phyloP scores from a whole-genome alignment of 1,140 invertebrate species.

The Scylla paramamosain region DNA sequence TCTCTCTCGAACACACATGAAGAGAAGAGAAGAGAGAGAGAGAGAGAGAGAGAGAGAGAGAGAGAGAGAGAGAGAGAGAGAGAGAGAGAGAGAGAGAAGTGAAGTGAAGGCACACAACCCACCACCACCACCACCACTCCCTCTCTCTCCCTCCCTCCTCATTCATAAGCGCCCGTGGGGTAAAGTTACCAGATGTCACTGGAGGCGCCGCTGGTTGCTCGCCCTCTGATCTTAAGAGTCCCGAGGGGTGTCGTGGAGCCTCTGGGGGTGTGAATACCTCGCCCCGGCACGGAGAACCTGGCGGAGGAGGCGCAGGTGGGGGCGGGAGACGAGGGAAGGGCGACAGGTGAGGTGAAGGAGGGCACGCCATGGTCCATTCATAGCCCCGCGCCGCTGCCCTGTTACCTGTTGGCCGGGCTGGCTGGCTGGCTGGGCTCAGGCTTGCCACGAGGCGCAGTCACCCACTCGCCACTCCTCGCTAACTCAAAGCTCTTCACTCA shows the following conservation, averaged over 20 bases:
- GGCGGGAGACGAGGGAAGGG: background rate
- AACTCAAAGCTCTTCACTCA: background rate
- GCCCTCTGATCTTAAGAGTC: background rate
- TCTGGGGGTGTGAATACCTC: background rate
- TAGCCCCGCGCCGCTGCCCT: background rate
- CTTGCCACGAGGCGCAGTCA: background rate
- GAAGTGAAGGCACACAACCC: slow-evolving; percentile 7
- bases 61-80: background rate
- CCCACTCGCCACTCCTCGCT: background rate
- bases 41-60: background rate
- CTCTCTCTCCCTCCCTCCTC: background rate
- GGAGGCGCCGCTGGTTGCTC: background rate
- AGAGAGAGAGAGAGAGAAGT: background rate
- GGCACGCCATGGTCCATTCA: background rate
- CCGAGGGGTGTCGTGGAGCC: background rate
- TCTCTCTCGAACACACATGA: background rate
- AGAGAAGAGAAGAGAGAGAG: background rate
- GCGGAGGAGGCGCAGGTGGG: background rate
- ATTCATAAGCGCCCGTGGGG: background rate
- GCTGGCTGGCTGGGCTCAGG: background rate
- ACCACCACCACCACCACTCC: background rate
- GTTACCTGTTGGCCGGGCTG: background rate
- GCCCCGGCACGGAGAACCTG: background rate
- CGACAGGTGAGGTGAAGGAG: background rate
- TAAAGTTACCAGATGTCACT: slow-evolving; percentile 22